Evolutionary conservation across 1,140 invertebrate genomes (phyloP).

Genomic region (Pararge aegeria): DNA sequence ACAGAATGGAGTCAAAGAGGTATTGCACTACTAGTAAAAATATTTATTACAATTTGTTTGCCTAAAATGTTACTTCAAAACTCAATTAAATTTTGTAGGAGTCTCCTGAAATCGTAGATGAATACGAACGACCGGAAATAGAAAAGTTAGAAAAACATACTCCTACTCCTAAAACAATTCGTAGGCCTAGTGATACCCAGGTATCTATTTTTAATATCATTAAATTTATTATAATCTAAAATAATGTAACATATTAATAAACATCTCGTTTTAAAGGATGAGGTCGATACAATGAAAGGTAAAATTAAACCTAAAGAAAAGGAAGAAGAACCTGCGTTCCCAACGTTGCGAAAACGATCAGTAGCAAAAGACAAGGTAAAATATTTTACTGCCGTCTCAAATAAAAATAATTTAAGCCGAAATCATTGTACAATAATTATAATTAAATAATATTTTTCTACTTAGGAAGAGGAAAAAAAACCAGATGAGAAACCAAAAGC

Average conservation of each 20-base stretch:
- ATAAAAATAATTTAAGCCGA: not conserved
- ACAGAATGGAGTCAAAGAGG: conserved; percentile 45
- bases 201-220: conserved; percentile 37
- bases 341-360: conserved; percentile 61
- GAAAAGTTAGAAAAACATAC: conserved; percentile 76
- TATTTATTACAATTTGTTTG: not conserved
- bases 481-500: conserved; percentile 70
- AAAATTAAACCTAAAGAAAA: conserved; percentile 73
- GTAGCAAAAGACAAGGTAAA: conserved; percentile 71
- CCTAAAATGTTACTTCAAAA: no score
- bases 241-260: not conserved
- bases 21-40: conserved; percentile 17
- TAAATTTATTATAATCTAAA: not conserved
- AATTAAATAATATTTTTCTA: conserved; percentile 23
- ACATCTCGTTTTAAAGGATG: conserved; percentile 54
- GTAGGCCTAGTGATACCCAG: conserved; percentile 64
- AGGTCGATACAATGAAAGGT: conserved; percentile 65
- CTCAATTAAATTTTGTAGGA: conserved; percentile 30
- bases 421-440: not conserved
- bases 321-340: conserved; percentile 63
- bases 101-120: conserved; percentile 50
- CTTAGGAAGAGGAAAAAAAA: conserved; percentile 69
- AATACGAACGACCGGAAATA: conserved; percentile 77
- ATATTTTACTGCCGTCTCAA: not conserved
- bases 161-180: conserved; percentile 70